These are phyloP conservation scores for Misgurnus anguillicaudatus DNA, from an alignment of 2,113 vertebrate species.

Conservation along the genomic window DNA sequence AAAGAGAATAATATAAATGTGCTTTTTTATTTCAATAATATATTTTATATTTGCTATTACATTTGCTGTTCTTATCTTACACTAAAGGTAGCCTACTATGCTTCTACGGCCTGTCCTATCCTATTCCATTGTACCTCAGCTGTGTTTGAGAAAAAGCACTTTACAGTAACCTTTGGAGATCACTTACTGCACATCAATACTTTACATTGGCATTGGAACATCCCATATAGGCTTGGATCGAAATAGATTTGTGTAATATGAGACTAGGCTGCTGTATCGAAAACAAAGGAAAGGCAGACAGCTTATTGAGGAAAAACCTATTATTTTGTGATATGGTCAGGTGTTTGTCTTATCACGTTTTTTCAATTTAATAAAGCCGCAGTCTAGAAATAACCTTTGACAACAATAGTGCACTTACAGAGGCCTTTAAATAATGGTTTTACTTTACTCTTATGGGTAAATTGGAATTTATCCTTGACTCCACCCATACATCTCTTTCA, in stretches of 20 bases:
- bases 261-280: background rate
- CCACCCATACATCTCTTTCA: no score
- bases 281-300: background rate
- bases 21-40: no score
- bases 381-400: background rate
- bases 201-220: constrained; percentile 9
- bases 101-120: no score
- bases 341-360: no score
- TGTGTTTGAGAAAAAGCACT: background rate
- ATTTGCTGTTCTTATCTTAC: no score
- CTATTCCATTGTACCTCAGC: background rate
- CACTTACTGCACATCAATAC: background rate
- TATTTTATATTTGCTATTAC: no score
- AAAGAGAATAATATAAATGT: no score
- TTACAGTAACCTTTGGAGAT: constrained; percentile 13
- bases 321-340: no score
- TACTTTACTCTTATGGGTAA: no score
- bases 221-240: background rate
- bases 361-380: background rate
- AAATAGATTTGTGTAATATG: background rate
- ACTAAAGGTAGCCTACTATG: no score
- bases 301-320: background rate
- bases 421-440: no score
- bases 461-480: no score
- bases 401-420: background rate